These are phyloP conservation scores for Plestiodon gilberti DNA, from an alignment of 2,113 vertebrate genomes.

Conservation along the genomic window DNA sequence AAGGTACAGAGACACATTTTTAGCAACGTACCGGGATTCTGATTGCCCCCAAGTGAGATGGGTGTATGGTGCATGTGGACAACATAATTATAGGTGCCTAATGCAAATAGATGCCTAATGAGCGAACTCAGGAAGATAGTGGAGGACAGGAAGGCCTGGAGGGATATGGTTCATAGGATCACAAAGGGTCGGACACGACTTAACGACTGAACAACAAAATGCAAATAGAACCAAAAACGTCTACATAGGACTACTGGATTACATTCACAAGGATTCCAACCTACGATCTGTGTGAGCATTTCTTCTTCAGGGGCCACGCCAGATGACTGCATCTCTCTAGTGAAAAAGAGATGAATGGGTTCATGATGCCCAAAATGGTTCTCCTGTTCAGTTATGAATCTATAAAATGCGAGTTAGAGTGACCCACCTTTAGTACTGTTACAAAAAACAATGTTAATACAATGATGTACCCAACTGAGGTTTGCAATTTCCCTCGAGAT, in stretches of 20 bases:
- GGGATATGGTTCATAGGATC: too few relatives aligned
- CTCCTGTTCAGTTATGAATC: neutral
- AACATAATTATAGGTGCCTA: neutral
- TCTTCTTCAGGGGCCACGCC: too few relatives aligned
- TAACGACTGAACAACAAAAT: too few relatives aligned
- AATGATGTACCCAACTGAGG: neutral
- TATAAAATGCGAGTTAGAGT: neutral
- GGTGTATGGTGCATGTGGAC: neutral
- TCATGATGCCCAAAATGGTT: too few relatives aligned
- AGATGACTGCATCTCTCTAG: too few relatives aligned
- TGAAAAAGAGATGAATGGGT: neutral
- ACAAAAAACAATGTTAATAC: neutral
- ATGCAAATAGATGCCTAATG: neutral
- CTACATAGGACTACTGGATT: neutral
- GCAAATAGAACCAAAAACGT: neutral
- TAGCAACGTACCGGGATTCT: neutral
- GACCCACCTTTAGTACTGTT: neutral
- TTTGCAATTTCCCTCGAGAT: neutral
- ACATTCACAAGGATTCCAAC: neutral
- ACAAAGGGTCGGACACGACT: too few relatives aligned
- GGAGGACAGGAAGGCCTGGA: too few relatives aligned
- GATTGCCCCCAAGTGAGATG: neutral
- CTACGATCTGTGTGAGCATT: neutral
- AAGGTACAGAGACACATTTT: neutral
- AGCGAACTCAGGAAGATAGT: too few relatives aligned